Conservation (phyloP, 2,113 vertebrate species). For the human region DNA sequence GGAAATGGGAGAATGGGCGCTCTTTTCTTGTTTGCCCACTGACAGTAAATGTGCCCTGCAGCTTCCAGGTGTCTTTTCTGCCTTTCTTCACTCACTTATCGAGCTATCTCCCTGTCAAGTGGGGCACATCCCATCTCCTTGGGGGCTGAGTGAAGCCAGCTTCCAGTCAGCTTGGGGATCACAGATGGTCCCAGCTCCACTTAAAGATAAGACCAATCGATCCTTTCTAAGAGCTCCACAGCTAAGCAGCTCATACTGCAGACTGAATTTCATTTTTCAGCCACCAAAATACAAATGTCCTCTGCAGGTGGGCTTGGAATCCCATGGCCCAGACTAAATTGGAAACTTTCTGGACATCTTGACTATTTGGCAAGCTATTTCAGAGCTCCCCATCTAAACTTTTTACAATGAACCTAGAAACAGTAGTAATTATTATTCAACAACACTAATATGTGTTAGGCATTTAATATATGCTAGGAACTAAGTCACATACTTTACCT, state of each 20-base stretch:
- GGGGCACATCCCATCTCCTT: not conserved
- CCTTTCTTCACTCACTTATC: not conserved
- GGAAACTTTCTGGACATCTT: not conserved
- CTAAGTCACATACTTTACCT: not conserved
- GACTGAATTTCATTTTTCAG: not conserved
- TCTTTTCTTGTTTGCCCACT: not conserved
- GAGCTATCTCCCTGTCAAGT: not conserved
- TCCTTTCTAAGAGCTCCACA: not conserved
- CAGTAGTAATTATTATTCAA: not conserved
- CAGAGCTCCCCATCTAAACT: not conserved
- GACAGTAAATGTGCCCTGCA: not conserved
- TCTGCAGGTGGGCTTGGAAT: not conserved
- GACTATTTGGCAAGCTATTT: not conserved
- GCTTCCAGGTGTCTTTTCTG: slow-evolving; percentile 43
- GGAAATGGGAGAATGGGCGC: slow-evolving; percentile 29
- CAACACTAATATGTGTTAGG: not conserved
- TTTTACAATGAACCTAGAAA: not conserved
- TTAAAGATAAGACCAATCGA: not conserved
- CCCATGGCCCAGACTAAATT: not conserved
- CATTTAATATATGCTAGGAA: not conserved
- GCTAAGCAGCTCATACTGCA: not conserved
- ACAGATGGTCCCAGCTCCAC: not conserved
- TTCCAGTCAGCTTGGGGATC: not conserved
- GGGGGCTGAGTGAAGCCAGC: not conserved
- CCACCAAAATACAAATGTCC: not conserved